Base-by-base conservation (phyloP, 2,888 invertebrate species). In the Itoplectis maculator region DNA sequence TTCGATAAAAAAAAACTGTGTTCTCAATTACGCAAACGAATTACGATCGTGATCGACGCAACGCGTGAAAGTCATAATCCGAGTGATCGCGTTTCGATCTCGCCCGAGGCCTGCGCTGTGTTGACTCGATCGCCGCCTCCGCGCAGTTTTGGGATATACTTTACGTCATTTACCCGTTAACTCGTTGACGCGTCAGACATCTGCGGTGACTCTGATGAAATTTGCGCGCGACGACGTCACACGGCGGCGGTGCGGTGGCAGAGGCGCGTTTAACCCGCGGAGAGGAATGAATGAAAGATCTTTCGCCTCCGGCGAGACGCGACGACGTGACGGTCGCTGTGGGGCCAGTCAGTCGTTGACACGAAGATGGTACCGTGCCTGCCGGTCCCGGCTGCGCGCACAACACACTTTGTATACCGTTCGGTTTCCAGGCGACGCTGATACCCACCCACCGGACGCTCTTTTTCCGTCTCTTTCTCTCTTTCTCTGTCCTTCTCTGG, bases 391-490 rank as follows among this genome's bases (percentile, higher is more conserved):
- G 15, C n/a, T 1, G 51, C 13, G 23, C n/a, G 5, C 49, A 15
- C 40, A 9, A 47, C 54, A 66, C 66, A 81, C 68, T 73, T 69
- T 81, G 81, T 81, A 49, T 81, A 66, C 73, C 49, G 61, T 56
- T 56, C 68, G 68, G 81, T 81, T 81, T 63, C 81, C 81, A 81
- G 63, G 81, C 77, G 40, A 81, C 81, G 54, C 23, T 51, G 37
- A 61, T 0, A 9, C 51, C 18, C 37, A 59, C 35, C 35, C 59
- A 59, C n/a, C 13, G 59, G 35, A 29, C 29, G 29, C 35, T 35
- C 59, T 59, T 35, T 35, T 29, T 29, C 5, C 5, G 3, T 29
- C 29, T 29, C 29, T 29, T 29, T 29, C 29, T 29, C 29, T 29
- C 29, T 29, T 5, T 59, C 59, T 59, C 59, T n/a, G 59, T 8